Evolutionary conservation across 2,888 invertebrate genomes (phyloP).

Genomic region (Eupithecia inturbata): DNA sequence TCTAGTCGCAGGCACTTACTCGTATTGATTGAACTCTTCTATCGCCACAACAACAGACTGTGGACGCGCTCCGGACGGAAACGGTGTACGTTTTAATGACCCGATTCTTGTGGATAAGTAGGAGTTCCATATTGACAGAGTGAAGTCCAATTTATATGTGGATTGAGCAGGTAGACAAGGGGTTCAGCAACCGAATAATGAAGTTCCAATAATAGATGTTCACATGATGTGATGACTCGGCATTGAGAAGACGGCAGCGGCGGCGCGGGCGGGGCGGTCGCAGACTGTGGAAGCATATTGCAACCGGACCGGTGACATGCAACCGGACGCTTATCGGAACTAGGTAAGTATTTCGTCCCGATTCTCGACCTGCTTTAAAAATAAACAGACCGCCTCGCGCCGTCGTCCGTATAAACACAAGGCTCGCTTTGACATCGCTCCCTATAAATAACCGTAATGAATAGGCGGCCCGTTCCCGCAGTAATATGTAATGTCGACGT

Average conservation of each 20-base stretch:
- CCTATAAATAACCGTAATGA: conserved; percentile 83
- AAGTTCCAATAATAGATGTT: conserved; percentile 68
- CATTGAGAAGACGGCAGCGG: conserved; percentile 58
- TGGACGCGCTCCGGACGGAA: conserved; percentile 64
- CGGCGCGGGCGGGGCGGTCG: conserved; percentile 48
- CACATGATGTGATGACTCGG: conserved; percentile 68
- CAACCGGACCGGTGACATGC: too few species aligned
- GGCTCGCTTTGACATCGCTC: conserved; percentile 77
- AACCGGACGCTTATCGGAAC: conserved; percentile 75
- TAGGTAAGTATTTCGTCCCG: conserved; percentile 72
- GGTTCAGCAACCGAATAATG: conserved; percentile 73
- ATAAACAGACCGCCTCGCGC: conserved; percentile 73
- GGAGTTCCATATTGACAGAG: conserved; percentile 31
- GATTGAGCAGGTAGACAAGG: conserved; percentile 46
- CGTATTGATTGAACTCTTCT: conserved; percentile 79
- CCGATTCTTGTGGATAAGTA: conserved; percentile 43
- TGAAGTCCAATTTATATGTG: conserved; percentile 40
- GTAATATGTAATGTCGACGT: conserved; percentile 78
- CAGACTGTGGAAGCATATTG: conserved; percentile 62
- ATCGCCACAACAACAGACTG: conserved; percentile 59
- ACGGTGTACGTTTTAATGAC: conserved; percentile 54
- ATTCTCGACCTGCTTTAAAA: conserved; percentile 71
- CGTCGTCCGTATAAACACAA: conserved; percentile 80
- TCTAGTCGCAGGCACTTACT: conserved; percentile 27
- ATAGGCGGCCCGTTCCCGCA: conserved; percentile 76